Conservation (phyloP, 2,113 vertebrate species). For the Typhlomys cinereus region DNA sequence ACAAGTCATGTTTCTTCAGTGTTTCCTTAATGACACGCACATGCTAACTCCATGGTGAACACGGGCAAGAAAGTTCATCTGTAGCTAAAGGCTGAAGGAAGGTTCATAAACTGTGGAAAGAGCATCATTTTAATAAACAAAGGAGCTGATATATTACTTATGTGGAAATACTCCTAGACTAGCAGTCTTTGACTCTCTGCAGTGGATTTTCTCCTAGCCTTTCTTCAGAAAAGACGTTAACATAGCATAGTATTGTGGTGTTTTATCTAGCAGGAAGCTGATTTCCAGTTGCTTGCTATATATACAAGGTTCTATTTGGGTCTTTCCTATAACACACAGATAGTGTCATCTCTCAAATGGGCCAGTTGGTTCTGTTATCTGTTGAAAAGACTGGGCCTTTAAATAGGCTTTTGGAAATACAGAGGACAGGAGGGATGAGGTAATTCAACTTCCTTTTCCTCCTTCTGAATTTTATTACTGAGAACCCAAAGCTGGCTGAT, state of each 20-base stretch:
- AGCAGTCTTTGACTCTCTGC: background rate
- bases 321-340: conserved; percentile 53
- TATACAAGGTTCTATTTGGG: conserved; percentile 11
- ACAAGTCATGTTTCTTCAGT: background rate
- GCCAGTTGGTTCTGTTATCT: conserved; percentile 63
- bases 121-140: background rate
- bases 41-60: background rate
- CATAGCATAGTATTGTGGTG: background rate
- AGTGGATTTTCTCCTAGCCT: background rate
- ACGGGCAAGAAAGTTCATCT: background rate
- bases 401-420: conserved; percentile 62
- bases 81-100: background rate
- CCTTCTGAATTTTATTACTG: conserved; percentile 71
- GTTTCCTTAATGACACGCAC: background rate
- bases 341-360: conserved; percentile 56
- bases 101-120: background rate
- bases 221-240: conserved; percentile 15
- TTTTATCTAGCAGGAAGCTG: background rate
- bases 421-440: background rate
- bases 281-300: conserved; percentile 27
- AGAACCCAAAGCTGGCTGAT: conserved; percentile 56
- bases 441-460: conserved; percentile 8
- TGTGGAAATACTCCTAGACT: conserved; percentile 1
- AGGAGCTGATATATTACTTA: background rate
- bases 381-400: conserved; percentile 64